Evolutionary conservation across 2,888 invertebrate species (phyloP).

Genomic region (Oligia latruncula): DNA sequence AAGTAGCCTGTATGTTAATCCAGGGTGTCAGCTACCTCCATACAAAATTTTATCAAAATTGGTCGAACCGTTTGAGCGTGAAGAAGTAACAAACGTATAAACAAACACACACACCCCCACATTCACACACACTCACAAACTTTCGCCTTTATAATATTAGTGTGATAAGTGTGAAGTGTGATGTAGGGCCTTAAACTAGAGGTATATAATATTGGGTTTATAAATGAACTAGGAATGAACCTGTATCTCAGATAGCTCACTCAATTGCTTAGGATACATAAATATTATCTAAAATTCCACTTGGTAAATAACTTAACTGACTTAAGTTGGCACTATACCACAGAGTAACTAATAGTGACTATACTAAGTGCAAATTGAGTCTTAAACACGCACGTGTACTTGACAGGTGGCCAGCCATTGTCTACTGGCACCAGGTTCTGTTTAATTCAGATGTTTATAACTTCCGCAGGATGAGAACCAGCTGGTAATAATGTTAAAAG

Average conservation of each 20-base stretch:
- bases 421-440: slow-evolving; percentile 19
- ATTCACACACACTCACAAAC: too few species aligned
- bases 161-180: too few species aligned
- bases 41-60: too few species aligned
- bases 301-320: background rate
- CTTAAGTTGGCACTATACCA: background rate
- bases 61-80: too few species aligned
- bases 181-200: too few species aligned
- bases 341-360: too few species aligned
- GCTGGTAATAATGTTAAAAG: slow-evolving; percentile 7
- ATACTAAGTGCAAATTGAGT: background rate
- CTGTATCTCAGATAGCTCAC: background rate
- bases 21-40: too few species aligned
- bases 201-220: too few species aligned
- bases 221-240: background rate
- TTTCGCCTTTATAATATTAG: too few species aligned
- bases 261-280: background rate
- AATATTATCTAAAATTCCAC: background rate
- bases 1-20: too few species aligned
- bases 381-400: background rate
- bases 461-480: slow-evolving; percentile 30
- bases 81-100: too few species aligned
- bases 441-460: slow-evolving; percentile 18
- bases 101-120: too few species aligned
- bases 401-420: slow-evolving; percentile 43